A percentile compares a stretch with the other conserved stretches of the same genome.
Evolutionary conservation across 1,140 invertebrate genomes (phyloP).

Genomic region (Drosophila orosa): DNA sequence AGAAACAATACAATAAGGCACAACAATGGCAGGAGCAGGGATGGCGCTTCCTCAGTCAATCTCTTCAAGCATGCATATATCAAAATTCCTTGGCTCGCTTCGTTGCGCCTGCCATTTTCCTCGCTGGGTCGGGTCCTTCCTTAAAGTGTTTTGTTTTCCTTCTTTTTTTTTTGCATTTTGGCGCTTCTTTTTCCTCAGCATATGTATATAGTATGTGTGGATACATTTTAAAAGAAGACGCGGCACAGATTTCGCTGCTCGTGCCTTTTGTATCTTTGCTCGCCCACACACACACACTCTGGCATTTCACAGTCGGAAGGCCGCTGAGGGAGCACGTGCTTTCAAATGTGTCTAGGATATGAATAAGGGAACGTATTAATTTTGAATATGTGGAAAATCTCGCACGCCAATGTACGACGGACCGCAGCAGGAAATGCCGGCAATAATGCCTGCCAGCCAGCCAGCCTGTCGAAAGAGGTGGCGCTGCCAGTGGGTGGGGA

Average conservation of each 20-base stretch:
- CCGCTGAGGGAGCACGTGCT: conserved; percentile 69
- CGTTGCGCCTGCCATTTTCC: conserved; percentile 36
- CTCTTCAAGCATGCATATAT: conserved; percentile 24
- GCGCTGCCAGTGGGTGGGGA: not conserved
- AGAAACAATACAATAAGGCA: conserved; percentile 41
- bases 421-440: conserved; percentile 68
- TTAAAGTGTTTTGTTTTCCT: conserved; percentile 38
- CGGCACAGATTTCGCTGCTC: conserved; percentile 33
- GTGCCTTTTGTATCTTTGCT: conserved; percentile 23
- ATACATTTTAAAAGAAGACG: conserved; percentile 27
- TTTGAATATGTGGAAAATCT: conserved; percentile 82
- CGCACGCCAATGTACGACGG: conserved; percentile 55
- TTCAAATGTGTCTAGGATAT: conserved; percentile 79
- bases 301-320: conserved; percentile 65
- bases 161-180: not conserved
- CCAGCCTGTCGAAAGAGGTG: conserved; percentile 40
- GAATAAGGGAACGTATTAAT: conserved; percentile 78
- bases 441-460: conserved; percentile 51
- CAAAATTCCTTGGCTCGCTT: conserved; percentile 42
- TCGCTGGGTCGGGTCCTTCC: conserved; percentile 27
- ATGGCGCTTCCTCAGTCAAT: conserved; percentile 9
- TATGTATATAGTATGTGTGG: not conserved
- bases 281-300: conserved; percentile 35
- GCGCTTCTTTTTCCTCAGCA: not conserved
- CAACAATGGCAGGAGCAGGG: conserved; percentile 31